Base-by-base conservation (phyloP, 2,113 vertebrate species). In the Callorhinus ursinus region DNA sequence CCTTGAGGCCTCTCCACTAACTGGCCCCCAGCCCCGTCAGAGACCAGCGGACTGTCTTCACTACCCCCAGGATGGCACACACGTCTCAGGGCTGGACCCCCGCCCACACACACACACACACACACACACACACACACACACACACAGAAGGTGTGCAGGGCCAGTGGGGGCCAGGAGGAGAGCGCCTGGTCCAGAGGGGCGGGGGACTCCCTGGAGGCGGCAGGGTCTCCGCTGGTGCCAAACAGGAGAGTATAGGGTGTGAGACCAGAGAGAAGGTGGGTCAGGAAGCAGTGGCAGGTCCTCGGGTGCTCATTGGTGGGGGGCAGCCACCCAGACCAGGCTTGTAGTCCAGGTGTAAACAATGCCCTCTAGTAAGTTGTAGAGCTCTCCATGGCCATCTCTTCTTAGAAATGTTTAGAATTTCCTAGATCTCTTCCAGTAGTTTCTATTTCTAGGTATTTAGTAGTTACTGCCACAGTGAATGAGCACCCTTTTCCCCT, bases 21-120 rank as follows among this genome's bases (percentile, higher is more conserved):
- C 19, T 4, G 1, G 39, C 2, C 9, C 31, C 6, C 9, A 7
- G 36, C 19, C 21, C 36, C 33, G 1, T 24, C n/a, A n/a, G 61
- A 31, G 81, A 14, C 53, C 63, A 24, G 33, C 0, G 7, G 26
- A 6, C 53, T 16, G 18, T 31, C 33, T 6, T 74, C 31, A 3
- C 81, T 39, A 55, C 42, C 12, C 51, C 57, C 22, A 15, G 36
- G 55, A 39, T 10, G 10, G 21, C 6, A 4, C 77, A 26, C 7
- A 26, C 11, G 0, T 1, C 5, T 7, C 0, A 4, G 33, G 24
- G 4, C 6, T 31, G 8, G 46, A 33, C 24, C 42, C 24, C 24
- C 10, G 26, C 22, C 49, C 21, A 46, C 42, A 46, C 2, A 4
- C 12, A 51, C 12, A 51, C 15, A 2, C 21, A 46, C 42, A 46